Conservation (phyloP, 2,113 vertebrate genomes). For the Gavialis gangeticus region DNA sequence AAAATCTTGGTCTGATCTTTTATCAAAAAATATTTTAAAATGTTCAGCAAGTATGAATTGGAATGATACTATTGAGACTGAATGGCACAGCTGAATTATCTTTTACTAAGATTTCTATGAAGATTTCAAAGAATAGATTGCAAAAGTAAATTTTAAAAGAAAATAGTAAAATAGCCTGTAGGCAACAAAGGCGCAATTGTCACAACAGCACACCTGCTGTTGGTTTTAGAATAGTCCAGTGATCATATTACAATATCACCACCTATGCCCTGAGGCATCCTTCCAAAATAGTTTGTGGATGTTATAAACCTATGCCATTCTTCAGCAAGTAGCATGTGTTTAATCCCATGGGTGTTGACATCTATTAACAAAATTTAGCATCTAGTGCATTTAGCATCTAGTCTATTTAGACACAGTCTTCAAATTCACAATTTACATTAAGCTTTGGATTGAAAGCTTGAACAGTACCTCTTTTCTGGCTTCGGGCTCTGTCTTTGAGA, state of each 20-base stretch:
- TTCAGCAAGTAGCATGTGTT: not conserved
- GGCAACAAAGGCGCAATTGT: accelerated
- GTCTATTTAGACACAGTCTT: not conserved
- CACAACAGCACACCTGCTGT: not conserved
- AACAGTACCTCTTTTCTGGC: conserved; percentile 82
- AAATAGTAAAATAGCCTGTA: not conserved
- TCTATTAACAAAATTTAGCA: not conserved
- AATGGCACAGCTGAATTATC: not conserved
- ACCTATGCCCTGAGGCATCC: not conserved
- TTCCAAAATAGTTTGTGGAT: not conserved
- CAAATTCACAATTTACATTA: not conserved
- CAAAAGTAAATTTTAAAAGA: not conserved
- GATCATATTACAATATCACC: not conserved
- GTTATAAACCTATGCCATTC: accelerated
- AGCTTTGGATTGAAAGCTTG: not conserved
- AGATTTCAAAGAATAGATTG: not conserved
- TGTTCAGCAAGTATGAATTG: not conserved
- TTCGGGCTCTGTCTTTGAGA: conserved; percentile 49
- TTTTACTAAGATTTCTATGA: not conserved
- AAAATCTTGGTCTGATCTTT: not conserved
- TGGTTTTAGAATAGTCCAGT: not conserved
- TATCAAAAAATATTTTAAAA: not conserved
- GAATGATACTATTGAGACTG: not conserved
- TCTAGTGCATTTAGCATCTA: not conserved
- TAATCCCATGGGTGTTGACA: not conserved